These are phyloP conservation scores for Clepsis dumicolana DNA, from an alignment of 2,888 invertebrate species.

Conservation along the genomic window DNA sequence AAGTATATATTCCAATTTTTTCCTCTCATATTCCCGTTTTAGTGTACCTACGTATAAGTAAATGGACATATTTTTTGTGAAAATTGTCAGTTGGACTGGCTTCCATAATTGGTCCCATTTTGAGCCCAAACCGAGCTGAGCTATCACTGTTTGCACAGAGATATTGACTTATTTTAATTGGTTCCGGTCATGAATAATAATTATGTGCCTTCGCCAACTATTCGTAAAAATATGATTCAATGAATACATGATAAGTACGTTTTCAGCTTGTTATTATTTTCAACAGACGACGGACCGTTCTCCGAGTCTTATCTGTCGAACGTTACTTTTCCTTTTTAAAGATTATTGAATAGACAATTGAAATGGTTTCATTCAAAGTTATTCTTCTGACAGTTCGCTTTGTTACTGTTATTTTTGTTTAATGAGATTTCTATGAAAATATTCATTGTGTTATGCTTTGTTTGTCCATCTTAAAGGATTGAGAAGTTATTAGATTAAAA, in stretches of 20 bases:
- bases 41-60: neutral
- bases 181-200: conserved; percentile 42
- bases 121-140: conserved; percentile 34
- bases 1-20: too few relatives aligned
- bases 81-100: neutral
- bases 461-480: neutral
- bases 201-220: conserved; percentile 40
- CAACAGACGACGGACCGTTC: neutral
- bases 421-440: neutral
- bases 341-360: neutral
- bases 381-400: neutral
- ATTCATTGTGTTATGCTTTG: neutral
- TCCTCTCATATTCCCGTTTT: too few relatives aligned
- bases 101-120: conserved; percentile 36
- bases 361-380: neutral
- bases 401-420: neutral
- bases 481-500: neutral
- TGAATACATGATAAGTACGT: conserved; percentile 7
- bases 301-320: conserved; percentile 37
- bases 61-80: neutral
- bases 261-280: conserved; percentile 8
- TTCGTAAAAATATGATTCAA: conserved; percentile 31
- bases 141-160: conserved; percentile 43
- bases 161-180: conserved; percentile 44
- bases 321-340: neutral